Evolutionary conservation across 2,888 invertebrate genomes (phyloP), one percentile per base, ranked within the genome.

Genomic region (Drosophila paramelanica): DNA sequence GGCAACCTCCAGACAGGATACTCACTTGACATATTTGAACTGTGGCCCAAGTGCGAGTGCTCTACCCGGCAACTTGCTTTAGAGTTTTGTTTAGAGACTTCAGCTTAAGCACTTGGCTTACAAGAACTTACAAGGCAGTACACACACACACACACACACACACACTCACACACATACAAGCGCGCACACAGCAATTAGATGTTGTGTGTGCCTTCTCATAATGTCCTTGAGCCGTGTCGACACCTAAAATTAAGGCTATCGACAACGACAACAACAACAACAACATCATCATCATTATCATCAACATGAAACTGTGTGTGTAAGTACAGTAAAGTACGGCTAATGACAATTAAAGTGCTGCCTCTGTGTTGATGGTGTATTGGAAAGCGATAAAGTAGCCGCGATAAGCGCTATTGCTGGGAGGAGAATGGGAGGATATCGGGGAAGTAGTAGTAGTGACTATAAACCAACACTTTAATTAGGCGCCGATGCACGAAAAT

Each of bases 181-280:
- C 42, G 49, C 42, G 7, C 33, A 10, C 8, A 38, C 17, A 33
- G 53, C 43, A 55, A 45, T 45, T 33, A 45, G 38, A 51, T 66
- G 64, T 33, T 27, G 45, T 38, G 27, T 67, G 51, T 69, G 73
- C 59, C 62, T 61, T 70, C 70, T 75, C 67, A 66, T 68, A 73
- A 74, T 77, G 86, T 85, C 79, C 86, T 85, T 74, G 86, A 82
- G 77, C 72, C 56, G 58, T 85, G 83, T 79, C 86, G 86, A 85
- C 86, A 88, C 88, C 88, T 83, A 71, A 88, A 88, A 82, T 83
- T 85, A 83, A 73, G 79, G 70, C 88, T 81, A 84, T 82, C 77
- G 67, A 77, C 70, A 77, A 33, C 69, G 56, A 65, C 65, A 27
- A 27, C 27, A 2, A 27, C 27, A 27, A 27, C 27, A 5, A 25